phyloP scores from a whole-genome alignment of 2,797 vertebrate species.

The Kryptopterus vitreolus region DNA sequence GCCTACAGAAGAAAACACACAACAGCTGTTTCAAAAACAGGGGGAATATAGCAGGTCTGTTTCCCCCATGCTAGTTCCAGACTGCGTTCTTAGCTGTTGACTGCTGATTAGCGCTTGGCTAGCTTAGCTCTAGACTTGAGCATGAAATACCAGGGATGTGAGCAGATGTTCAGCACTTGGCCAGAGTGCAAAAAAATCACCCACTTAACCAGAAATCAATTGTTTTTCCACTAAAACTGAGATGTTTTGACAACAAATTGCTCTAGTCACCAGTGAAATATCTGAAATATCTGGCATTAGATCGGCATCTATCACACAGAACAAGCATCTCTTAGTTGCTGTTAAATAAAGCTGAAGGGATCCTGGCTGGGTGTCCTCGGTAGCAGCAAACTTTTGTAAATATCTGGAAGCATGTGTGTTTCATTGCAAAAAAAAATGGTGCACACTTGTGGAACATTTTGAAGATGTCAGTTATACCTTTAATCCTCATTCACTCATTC shows the following conservation, averaged over 20 bases:
- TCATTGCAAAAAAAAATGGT: no score
- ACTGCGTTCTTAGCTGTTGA: neutral
- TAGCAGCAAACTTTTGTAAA: no score
- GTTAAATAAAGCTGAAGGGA: neutral
- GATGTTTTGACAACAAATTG: neutral
- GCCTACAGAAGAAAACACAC: neutral
- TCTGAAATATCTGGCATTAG: neutral
- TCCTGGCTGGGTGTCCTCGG: neutral
- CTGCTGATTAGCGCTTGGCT: neutral
- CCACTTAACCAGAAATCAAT: neutral
- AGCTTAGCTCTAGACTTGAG: neutral
- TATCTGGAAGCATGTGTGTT: neutral
- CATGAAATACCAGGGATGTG: neutral
- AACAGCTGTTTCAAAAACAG: conserved; percentile 3
- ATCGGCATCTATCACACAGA: neutral
- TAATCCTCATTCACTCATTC: no score
- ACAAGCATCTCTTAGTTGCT: neutral
- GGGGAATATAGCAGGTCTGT: neutral
- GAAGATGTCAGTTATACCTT: no score
- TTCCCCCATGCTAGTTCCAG: neutral
- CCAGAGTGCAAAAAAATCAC: neutral
- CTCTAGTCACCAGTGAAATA: neutral
- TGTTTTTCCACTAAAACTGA: neutral
- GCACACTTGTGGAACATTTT: no score
- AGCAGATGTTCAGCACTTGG: neutral